Base-by-base conservation (phyloP, 2,888 invertebrate species). In the Macrophya alboannulata region DNA sequence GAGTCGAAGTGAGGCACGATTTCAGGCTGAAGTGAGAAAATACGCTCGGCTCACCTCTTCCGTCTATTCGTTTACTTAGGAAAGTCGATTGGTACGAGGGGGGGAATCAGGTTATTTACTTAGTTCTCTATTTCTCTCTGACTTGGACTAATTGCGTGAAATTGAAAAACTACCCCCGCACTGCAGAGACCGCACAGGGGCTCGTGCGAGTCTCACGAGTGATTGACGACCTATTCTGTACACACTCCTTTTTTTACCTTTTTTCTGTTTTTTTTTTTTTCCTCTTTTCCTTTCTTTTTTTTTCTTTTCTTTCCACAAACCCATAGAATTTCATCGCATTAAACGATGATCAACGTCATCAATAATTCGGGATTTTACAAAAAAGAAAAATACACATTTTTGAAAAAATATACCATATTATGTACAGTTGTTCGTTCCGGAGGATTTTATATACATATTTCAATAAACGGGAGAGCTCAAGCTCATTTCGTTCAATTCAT, bases 111-210 rank as follows among this genome's bases (percentile, higher is more conserved):
- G 51, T 62, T 81, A 81, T 81, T 81, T 81, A 81, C 81, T 81
- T 62, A 81, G 81, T 81, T 62, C 81, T 81, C 81, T 59, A 81
- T 81, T 81, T 81, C 81, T 62, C 43, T 62, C 81, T 62, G 62
- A 62, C 62, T 81, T 43, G 62, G 62, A 81, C 81, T 81, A 81
- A 81, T 81, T 81, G 81, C 81, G 81, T 81, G 59, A 81, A 81
- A 81, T 81, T 81, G 81, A 81, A 81, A 81, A 81, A 81, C 81
- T 62, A 40, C 81, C 31, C 59, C 62, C 40, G n/a, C n/a, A n/a
- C n/a, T 74, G 43, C 25, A 12, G 21, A 43, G n/a, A n/a, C 45
- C 72, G 17, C 72, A 62, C n/a, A 10, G 72, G 72, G 72, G 25
- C n/a, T 74, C 72, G 72, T 74, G n/a, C 72, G 31, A 31, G 77